Percentiles rank a stretch among this genome's conserved stretches.
These are phyloP conservation scores for Sebastes itinus DNA, from an alignment of 2,797 vertebrate species.

Conservation along the genomic window DNA sequence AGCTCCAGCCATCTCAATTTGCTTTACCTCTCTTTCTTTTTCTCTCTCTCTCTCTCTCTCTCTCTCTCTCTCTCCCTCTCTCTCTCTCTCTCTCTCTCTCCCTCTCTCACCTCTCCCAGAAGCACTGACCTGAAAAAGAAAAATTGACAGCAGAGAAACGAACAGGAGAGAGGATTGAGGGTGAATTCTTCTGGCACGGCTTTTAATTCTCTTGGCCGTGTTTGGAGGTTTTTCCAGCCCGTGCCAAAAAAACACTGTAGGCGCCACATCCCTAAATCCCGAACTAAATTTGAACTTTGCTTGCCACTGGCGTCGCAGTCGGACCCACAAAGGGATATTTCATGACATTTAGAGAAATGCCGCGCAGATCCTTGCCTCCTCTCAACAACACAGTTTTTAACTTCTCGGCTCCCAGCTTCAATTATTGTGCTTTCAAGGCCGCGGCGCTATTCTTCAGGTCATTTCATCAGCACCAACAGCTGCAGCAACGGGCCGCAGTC, in stretches of 20 bases:
- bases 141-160: slow-evolving; percentile 79
- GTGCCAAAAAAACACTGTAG: slow-evolving; percentile 27
- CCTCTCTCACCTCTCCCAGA: slow-evolving; percentile 71
- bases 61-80: background rate
- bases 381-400: slow-evolving; percentile 20
- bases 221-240: slow-evolving; percentile 55
- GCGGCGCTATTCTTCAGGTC: slow-evolving; percentile 10
- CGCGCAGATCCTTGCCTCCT: background rate
- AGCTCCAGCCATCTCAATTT: slow-evolving; percentile 80
- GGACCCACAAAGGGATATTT: slow-evolving; percentile 57
- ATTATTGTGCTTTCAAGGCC: slow-evolving; percentile 56
- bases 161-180: slow-evolving; percentile 66
- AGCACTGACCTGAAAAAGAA: slow-evolving; percentile 82
- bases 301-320: slow-evolving; percentile 28
- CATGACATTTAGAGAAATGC: slow-evolving; percentile 67
- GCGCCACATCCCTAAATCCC: slow-evolving; percentile 56
- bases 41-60: slow-evolving; percentile 24
- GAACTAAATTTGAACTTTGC: slow-evolving; percentile 62
- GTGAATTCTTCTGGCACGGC: slow-evolving; percentile 67
- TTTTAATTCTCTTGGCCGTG: slow-evolving; percentile 68
- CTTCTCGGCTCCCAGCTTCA: slow-evolving; percentile 10
- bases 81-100: slow-evolving; percentile 11
- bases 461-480: slow-evolving; percentile 43
- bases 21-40: slow-evolving; percentile 53
- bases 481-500: slow-evolving; percentile 7